These are phyloP conservation scores for Synanthedon vespiformis DNA, from an alignment of 2,888 invertebrate genomes.

Conservation along the genomic window DNA sequence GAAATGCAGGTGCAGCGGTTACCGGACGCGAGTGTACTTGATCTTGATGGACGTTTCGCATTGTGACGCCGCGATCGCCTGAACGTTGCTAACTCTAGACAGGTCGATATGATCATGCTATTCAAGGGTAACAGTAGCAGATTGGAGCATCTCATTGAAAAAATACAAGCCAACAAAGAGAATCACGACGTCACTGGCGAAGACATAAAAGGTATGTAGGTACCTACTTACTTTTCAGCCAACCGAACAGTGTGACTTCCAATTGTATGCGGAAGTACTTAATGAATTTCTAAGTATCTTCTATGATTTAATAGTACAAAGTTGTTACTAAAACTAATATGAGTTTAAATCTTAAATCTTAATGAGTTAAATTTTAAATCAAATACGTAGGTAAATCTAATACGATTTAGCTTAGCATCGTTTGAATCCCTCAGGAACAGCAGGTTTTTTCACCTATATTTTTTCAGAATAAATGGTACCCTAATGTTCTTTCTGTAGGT, in stretches of 20 bases:
- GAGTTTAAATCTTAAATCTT: too few species aligned
- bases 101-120: conserved; percentile 75
- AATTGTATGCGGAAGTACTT: not conserved
- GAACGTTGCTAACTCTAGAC: conserved; percentile 1
- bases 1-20: conserved; percentile 62
- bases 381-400: too few species aligned
- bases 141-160: conserved; percentile 86
- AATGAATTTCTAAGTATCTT: not conserved
- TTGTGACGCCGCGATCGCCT: not conserved
- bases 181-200: conserved; percentile 69
- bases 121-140: conserved; percentile 90
- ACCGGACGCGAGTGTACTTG: conserved; percentile 12
- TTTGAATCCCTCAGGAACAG: too few species aligned
- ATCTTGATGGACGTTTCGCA: conserved; percentile 8
- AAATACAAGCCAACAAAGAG: conserved; percentile 88
- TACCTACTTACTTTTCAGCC: not conserved
- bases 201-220: conserved; percentile 60
- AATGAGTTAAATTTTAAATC: too few species aligned
- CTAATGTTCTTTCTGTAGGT: too few species aligned
- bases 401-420: too few species aligned
- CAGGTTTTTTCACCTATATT: too few species aligned
- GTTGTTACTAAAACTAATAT: too few species aligned
- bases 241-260: conserved; percentile 17
- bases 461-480: too few species aligned
- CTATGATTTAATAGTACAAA: not conserved